Percentiles rank a stretch among this genome's conserved stretches.
phyloP scores from a whole-genome alignment of 2,888 invertebrate species.

The Xylophagus ater region DNA sequence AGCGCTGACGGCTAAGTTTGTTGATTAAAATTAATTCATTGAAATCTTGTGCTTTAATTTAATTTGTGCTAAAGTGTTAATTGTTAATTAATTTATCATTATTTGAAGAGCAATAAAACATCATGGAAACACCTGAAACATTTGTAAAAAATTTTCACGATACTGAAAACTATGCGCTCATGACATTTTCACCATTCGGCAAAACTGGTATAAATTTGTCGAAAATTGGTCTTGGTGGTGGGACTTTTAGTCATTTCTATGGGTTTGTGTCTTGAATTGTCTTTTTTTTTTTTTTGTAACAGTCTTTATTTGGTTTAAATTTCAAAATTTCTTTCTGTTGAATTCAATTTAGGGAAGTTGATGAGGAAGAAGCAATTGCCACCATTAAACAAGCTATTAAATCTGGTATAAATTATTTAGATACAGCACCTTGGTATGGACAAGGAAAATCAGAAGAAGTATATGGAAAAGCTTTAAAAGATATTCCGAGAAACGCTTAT shows the following conservation, averaged over 20 bases:
- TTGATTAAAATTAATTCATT: too few relatives aligned
- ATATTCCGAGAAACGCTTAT: conserved; percentile 69
- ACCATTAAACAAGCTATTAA: conserved; percentile 61
- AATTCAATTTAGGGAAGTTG: conserved; percentile 47
- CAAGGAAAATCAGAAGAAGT: conserved; percentile 73
- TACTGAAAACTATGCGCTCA: conserved; percentile 46
- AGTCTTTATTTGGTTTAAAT: not conserved
- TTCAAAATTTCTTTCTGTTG: too few relatives aligned
- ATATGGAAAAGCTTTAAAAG: conserved; percentile 70
- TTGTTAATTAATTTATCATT: too few relatives aligned
- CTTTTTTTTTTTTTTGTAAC: not conserved
- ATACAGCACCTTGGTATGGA: conserved; percentile 90
- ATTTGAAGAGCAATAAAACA: too few relatives aligned
- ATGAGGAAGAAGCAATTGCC: conserved; percentile 54
- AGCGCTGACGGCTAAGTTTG: too few relatives aligned
- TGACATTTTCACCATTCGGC: conserved; percentile 62
- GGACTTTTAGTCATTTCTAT: conserved; percentile 59
- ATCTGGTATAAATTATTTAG: conserved; percentile 80
- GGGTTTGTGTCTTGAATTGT: conserved; percentile 43
- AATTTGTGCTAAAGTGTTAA: too few relatives aligned
- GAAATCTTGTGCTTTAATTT: too few relatives aligned
- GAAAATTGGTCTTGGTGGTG: conserved; percentile 63
- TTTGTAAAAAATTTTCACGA: conserved; percentile 54
- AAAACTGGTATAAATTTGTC: conserved; percentile 62
- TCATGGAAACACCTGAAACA: too few relatives aligned